Base-by-base conservation (phyloP, 2,797 vertebrate species). In the Leptoclinus maculatus region DNA sequence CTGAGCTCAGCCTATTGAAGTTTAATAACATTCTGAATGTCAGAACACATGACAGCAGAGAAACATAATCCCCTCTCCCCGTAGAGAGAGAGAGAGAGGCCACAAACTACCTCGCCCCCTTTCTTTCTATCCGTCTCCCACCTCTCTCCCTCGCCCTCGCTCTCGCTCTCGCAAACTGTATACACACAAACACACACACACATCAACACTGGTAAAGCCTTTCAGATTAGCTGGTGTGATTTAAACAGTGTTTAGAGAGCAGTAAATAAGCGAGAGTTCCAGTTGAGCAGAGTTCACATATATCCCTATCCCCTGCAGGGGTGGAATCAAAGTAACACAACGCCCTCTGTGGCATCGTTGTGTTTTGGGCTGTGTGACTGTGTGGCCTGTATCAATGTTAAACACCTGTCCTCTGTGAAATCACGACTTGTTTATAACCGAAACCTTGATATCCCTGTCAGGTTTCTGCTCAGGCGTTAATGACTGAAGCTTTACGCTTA, bases 1-100 rank as follows among this genome's bases (percentile, higher is more conserved):
- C 89, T 94, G 89, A 92, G 90, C 90, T 91, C 88, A 87, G 88
- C 85, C 89, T 87, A 91, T 88, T 93, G 92, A 92, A 91, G 89
- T 94, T 92, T 93, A 94, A 93, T 93, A 92, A 92, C 87, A 88
- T 92, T 91, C 92, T 89, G 88, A 94, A 93, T 93, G 92, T 93
- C 92, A 95, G 88, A 90, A 94, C 85, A 87, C 90, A 93, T 92
- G 93, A 93, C 89, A 91, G 90, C 83, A 87, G 74, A 88, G 89
- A 83, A 92, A 92, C 90, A 91, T 94, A 94, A 94, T 95, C 91
- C 91, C 66, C 79, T 89, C 83, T 79, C 86, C 82, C 86, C 69
- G 79, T 82, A 88, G 83, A 91, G 87, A 41, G 29, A 58, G 29
- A 58, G 54, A 57, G 58, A 84, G 83, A 87, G 78, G 71, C 81